These are phyloP conservation scores for Lepidurus packardi DNA, from an alignment of 1,140 invertebrate species.

Conservation along the genomic window DNA sequence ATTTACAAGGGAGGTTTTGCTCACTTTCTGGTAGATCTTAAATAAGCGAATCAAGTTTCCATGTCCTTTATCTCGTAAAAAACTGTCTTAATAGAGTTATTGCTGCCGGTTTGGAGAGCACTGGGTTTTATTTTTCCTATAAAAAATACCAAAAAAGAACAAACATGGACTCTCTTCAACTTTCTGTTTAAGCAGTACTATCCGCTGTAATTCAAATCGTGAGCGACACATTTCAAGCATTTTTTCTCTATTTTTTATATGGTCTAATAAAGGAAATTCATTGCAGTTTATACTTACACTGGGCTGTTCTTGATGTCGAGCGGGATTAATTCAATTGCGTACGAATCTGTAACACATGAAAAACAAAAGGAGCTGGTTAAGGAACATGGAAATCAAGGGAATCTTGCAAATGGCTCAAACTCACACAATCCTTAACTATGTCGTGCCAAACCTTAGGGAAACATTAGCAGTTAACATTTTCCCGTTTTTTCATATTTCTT, in stretches of 20 bases:
- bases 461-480: neutral
- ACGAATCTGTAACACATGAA: neutral
- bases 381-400: neutral
- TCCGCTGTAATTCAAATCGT: neutral
- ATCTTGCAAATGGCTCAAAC: neutral
- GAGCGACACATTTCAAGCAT: neutral
- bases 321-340: slow-evolving; percentile 15
- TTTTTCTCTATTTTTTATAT: neutral
- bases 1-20: no score
- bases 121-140: no score
- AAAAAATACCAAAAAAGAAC: no score
- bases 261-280: neutral
- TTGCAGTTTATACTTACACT: neutral
- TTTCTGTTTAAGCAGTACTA: neutral
- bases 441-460: neutral
- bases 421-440: neutral
- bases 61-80: no score
- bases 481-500: neutral
- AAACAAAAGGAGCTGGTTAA: neutral
- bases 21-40: no score
- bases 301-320: slow-evolving; percentile 10
- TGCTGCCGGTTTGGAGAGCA: no score
- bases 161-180: neutral
- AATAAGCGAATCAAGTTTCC: no score
- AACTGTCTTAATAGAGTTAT: no score